Evolutionary conservation across 1,140 invertebrate species (phyloP), one percentile per base, ranked within the genome.

Genomic region (Leguminivora glycinivorella): DNA sequence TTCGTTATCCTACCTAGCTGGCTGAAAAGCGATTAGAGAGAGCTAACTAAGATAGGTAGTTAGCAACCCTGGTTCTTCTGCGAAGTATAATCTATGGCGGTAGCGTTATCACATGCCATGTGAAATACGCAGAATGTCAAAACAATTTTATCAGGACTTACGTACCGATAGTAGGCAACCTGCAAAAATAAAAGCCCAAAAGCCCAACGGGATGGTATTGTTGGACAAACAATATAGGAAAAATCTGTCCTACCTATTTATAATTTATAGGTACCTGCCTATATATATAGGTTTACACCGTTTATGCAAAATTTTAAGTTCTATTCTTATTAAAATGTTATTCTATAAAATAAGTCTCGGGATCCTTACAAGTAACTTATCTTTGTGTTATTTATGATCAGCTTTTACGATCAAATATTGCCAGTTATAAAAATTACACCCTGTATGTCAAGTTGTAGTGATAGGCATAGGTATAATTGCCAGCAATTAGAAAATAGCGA

Each of bases 91-190:
- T 34, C 58, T 63, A 29, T 63, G 29, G n/a, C n/a, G 6, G n/a
- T 1, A 63, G 25, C 1, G 25, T 63, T 63, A 63, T 31, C 58
- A 31, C 7, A 34, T n/a, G 14, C 4, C 26, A 63, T 29, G 56
- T 26, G 56, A 63, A 63, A 63, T 24, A 63, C 56, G 24, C 6
- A 31, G 22, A 63, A 26, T 63, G 58, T 7, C 58, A 63, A 63
- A 63, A 63, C 58, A 34, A 0, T 63, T 60, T 14, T 60, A 26
- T 60, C 24, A 60, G 56, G 10, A n/a, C 12, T 25, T 14, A 29
- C 22, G 25, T 26, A 24, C 14, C 24, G 24, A 9, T 52, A 5
- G n/a, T 52, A 19, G 14, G 40, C 40, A 43, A n/a, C 40, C 40
- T 43, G n/a, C 5, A 43, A 43, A 43, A 43, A 43, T 43, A 43